These are phyloP conservation scores for Ephestia elutella DNA, from an alignment of 1,140 invertebrate genomes.

Conservation along the genomic window DNA sequence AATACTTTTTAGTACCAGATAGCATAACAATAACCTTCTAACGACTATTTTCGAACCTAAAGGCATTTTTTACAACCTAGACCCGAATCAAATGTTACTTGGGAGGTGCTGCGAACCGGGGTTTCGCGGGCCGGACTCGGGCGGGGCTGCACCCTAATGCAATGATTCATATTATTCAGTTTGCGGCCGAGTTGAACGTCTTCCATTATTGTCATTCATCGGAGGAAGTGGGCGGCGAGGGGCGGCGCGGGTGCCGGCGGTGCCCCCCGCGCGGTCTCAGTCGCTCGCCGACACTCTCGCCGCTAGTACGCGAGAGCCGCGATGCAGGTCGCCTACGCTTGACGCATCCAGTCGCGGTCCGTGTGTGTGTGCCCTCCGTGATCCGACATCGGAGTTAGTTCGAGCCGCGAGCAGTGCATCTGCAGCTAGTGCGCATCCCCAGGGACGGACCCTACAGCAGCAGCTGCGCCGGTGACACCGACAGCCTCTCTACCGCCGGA, in stretches of 20 bases:
- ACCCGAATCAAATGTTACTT: too few species aligned
- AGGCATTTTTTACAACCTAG: too few species aligned
- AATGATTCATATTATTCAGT: slow-evolving; percentile 74
- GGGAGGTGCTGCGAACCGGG: slow-evolving; percentile 33
- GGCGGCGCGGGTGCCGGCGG: slow-evolving; percentile 56
- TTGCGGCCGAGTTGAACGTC: slow-evolving; percentile 73
- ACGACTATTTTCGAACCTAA: too few species aligned
- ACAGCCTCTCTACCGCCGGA: slow-evolving; percentile 19
- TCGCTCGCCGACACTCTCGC: slow-evolving; percentile 69
- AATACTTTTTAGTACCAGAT: too few species aligned
- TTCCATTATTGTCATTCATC: slow-evolving; percentile 74
- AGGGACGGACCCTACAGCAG: slow-evolving; percentile 20
- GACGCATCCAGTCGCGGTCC: slow-evolving; percentile 52
- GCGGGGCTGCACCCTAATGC: slow-evolving; percentile 72
- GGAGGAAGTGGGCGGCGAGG: slow-evolving; percentile 70
- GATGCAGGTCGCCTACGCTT: slow-evolving; percentile 58
- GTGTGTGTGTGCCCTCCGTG: slow-evolving; percentile 65
- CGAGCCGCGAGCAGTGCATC: slow-evolving; percentile 50
- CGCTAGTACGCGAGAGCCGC: slow-evolving; percentile 58
- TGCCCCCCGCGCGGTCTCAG: slow-evolving; percentile 55
- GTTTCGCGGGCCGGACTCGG: slow-evolving; percentile 53
- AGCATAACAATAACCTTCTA: too few species aligned
- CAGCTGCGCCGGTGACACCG: too few species aligned
- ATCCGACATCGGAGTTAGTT: slow-evolving; percentile 41
- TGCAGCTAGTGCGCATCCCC: slow-evolving; percentile 26